Percentiles rank a stretch among this genome's conserved stretches.
phyloP scores from a whole-genome alignment of 2,888 invertebrate species.

The Yponomeuta sedellus region DNA sequence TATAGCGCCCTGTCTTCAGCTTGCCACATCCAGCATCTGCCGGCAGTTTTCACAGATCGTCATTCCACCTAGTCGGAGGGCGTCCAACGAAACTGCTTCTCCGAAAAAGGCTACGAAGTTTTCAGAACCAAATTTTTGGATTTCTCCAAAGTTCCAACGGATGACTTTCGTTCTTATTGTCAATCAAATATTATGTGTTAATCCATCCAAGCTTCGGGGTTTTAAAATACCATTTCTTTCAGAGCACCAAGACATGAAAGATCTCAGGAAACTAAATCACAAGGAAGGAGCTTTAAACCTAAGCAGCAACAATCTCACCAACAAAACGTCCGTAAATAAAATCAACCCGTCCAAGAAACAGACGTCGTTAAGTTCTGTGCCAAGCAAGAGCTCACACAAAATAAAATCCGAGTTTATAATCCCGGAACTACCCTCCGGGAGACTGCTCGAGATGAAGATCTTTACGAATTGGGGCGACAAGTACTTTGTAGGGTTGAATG shows the following conservation, averaged over 20 bases:
- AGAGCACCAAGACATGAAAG: constrained; percentile 35
- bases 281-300: background rate
- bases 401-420: constrained; percentile 79
- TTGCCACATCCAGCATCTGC: no score
- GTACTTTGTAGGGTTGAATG: constrained; percentile 86
- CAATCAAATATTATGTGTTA: no score
- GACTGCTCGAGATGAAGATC: constrained; percentile 80
- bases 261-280: background rate
- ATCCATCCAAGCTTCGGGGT: constrained; percentile 10
- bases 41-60: no score
- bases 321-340: constrained; percentile 30
- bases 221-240: constrained; percentile 21
- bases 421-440: constrained; percentile 85
- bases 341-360: constrained; percentile 35
- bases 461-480: constrained; percentile 87
- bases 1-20: no score
- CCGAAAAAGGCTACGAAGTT: no score
- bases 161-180: no score
- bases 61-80: no score
- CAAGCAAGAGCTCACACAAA: constrained; percentile 34
- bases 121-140: no score
- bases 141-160: no score
- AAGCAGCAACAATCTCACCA: background rate
- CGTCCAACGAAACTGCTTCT: no score
- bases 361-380: constrained; percentile 38